Base-by-base conservation (phyloP, 2,888 invertebrate species). In the Drosophila trichaetosa region DNA sequence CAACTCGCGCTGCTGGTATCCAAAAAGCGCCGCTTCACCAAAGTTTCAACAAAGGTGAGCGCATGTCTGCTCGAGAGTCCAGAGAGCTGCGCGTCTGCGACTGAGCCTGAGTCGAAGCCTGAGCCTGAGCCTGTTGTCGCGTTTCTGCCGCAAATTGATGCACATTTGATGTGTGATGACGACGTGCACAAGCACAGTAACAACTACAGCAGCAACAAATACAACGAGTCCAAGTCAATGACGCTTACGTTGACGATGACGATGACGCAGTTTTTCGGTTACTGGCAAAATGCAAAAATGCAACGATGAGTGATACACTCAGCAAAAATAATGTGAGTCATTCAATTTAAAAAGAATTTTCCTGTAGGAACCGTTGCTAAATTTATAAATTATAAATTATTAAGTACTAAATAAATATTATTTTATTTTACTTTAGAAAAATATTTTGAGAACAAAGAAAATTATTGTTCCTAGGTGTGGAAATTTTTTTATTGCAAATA, bases 131-230 rank as follows among this genome's bases (percentile, higher is more conserved):
- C 82, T 84, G 87, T 82, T 84, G 80, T 73, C 84, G 87, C 82
- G 69, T 79, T 79, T 76, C 75, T 66, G 42, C 80, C 79, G 77
- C 73, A 84, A 87, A 84, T 85, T 84, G 84, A 85, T 87, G 84
- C 74, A 62, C 85, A 85, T 84, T 87, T 84, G 84, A 84, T 85
- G 87, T 84, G 82, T 80, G 80, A 71, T 81, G 80, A 76, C 81
- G 80, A 79, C 70, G 71, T 72, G 62, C 73, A 73, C 40, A 64
- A 24, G 42, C 58, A 40, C n/a, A 56, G 21, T 29, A n/a, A 27
- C 53, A 38, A 36, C 54, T 24, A 36, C 27, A 38, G 27, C 49
- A 51, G 18, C 29, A 29, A n/a, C 29, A 51, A 29, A 29, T n/a
- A 29, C 51, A 51, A n/a, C 51, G 52, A 53, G 29, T 51, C 49